Conservation (phyloP, 2,888 invertebrate genomes). For the Nipponacmea schrenckii region DNA sequence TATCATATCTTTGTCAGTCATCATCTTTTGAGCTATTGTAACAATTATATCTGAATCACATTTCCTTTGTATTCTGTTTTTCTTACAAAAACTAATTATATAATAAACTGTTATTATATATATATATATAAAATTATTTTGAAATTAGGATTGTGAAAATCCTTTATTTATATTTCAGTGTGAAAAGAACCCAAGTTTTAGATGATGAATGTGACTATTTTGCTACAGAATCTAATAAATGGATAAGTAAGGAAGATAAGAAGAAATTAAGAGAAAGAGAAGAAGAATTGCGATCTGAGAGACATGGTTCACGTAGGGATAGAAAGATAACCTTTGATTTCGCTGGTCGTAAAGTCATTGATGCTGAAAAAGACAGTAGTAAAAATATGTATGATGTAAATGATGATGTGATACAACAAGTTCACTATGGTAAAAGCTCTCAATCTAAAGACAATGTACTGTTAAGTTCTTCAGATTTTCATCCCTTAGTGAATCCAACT, state of each 20-base stretch:
- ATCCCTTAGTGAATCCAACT: slow-evolving; percentile 53
- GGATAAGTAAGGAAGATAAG: slow-evolving; percentile 81
- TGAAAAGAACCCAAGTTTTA: slow-evolving; percentile 79
- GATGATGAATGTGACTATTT: slow-evolving; percentile 97
- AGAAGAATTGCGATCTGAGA: slow-evolving; percentile 76
- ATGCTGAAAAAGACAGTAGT: slow-evolving; percentile 61
- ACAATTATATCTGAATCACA: too few relatives aligned
- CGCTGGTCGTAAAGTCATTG: slow-evolving; percentile 70
- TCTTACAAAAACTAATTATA: too few relatives aligned
- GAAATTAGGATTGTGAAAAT: too few relatives aligned
- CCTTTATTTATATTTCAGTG: slow-evolving; percentile 69
- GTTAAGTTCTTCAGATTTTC: slow-evolving; percentile 25
- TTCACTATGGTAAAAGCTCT: slow-evolving; percentile 54
- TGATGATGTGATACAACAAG: slow-evolving; percentile 61
- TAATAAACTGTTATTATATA: too few relatives aligned
- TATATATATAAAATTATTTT: too few relatives aligned
- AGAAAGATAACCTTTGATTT: slow-evolving; percentile 84
- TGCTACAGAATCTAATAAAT: slow-evolving; percentile 78
- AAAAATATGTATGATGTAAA: slow-evolving; percentile 65
- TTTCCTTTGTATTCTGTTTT: too few relatives aligned
- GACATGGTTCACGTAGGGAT: slow-evolving; percentile 76
- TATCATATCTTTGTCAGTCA: too few relatives aligned
- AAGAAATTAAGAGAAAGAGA: slow-evolving; percentile 77
- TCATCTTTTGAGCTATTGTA: too few relatives aligned
- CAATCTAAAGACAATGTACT: slow-evolving; percentile 23